Base-by-base conservation (phyloP, 2,797 vertebrate species). In the Poecilia velifera region DNA sequence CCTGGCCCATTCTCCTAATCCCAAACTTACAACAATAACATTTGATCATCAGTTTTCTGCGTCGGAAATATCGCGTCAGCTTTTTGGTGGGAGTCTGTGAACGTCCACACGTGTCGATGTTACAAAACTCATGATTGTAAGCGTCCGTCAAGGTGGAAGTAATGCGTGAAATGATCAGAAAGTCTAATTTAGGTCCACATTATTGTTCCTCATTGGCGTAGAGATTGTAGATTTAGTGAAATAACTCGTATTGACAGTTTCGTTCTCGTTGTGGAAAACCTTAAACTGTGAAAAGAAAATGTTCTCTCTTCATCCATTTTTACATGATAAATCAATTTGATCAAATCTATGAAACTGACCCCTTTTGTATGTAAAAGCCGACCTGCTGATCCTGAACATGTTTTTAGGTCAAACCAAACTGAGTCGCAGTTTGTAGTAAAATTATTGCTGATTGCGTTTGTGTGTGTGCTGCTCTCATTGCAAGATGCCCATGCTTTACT, bases 1-100 rank as follows among this genome's bases (percentile, higher is more conserved):
- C 41, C 22, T 28, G 46, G 75, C 74, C 22, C 4, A 43, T 20
- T 47, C 72, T 77, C 31, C 64, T 41, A 59, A 12, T 83, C 41
- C 25, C 18, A 57, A 66, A 39, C 45, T 70, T 64, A 45, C 22
- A 51, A 74, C 66, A 62, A 49, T 57, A 72, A 62, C 43, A 75
- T 75, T 80, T 76, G 31, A 77, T 72, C 3, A 64, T 82, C 51
- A n/a, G 13, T 39, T 25, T 51, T 45, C 13, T 8, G 7, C 73
- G 2, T 7, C 12, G 55, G 66, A 70, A 43, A 70, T 22, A 25
- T 76, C 8, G 36, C 31, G 20, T 34, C 43, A 71, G 20, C 51
- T 49, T 84, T 51, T 39, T 12, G n/a, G n/a, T 76, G 43, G 59
- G 36, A 31, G 41, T 47, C 43, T 66, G 31, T 43, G 64, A 28